Base-by-base conservation (phyloP, 2,888 invertebrate genomes). In the Danaus chrysippus region DNA sequence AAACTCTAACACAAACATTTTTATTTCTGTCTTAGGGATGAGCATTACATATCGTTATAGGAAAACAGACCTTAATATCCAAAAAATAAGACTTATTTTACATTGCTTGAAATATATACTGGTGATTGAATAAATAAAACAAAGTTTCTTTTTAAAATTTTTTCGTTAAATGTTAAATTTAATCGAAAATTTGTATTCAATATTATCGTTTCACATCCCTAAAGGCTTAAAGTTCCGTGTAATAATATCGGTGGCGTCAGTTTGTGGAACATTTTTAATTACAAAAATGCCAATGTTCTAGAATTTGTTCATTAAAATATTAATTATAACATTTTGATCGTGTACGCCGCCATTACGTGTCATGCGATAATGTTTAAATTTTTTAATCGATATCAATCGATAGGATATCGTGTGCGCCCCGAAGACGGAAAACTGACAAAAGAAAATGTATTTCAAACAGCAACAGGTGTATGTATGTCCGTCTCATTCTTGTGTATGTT, bases 1-100 rank as follows among this genome's bases (percentile, higher is more conserved):
- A 91, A 89, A 85, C 77, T 78, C 74, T 88, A 86, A 88, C 79
- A 86, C 88, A 89, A 91, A 91, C 90, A 91, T 88, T 89, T 89
- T 91, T 91, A 91, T 91, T 91, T 90, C 84, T 84, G 87, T 86
- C 86, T 83, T 82, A 87, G 82, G 83, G 59, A 17, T 57, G 58
- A 61, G 60, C 56, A 61, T 53, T 42, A 41, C 43, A 42, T 59
- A 56, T 41, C 46, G 56, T 62, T 55, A 13, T 42, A 54, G 13
- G 42, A 62, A 34, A 56, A 43, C 59, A 56, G 17, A 53, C 56
- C 62, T 66, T 66, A 64, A 56, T 3, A 10, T 43, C n/a, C 12
- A 19, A 15, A 41, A 11, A 52, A 54, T 62, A 64, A 60, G 58
- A 43, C n/a, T 44, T 1, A 43, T 19, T 44, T 56, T 53, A 54